A percentile compares a stretch with the other conserved stretches of the same genome.
Evolutionary conservation across 2,888 invertebrate genomes (phyloP).

Genomic region (Cactoblastis cactorum): DNA sequence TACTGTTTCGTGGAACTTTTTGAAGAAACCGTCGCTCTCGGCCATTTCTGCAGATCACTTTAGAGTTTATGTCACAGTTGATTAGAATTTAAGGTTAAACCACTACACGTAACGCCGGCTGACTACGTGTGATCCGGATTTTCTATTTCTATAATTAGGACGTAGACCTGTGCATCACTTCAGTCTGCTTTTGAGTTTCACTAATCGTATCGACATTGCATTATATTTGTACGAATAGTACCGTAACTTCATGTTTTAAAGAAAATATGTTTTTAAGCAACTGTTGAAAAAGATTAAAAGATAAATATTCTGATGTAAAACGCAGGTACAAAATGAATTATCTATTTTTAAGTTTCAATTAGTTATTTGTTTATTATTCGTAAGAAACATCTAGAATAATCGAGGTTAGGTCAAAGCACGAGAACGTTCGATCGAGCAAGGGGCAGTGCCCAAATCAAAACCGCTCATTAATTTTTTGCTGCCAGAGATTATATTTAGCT

Average conservation of each 20-base stretch:
- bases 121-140: constrained; percentile 39
- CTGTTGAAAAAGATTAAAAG: too few species aligned
- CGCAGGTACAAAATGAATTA: too few species aligned
- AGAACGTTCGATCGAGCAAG: neutral
- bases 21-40: constrained; percentile 76
- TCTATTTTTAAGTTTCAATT: neutral
- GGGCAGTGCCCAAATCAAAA: constrained; percentile 1
- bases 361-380: neutral
- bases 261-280: neutral
- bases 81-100: constrained; percentile 42
- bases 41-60: constrained; percentile 59
- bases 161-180: constrained; percentile 54
- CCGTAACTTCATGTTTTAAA: neutral
- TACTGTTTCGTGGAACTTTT: constrained; percentile 81
- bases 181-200: constrained; percentile 35
- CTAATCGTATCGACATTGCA: constrained; percentile 1
- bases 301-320: too few species aligned
- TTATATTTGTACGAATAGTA: neutral
- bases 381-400: constrained; percentile 4
- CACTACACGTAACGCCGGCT: constrained; percentile 46
- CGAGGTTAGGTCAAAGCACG: constrained; percentile 1
- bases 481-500: constrained; percentile 5
- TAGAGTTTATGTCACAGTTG: constrained; percentile 20
- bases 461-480: constrained; percentile 8
- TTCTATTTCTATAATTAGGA: constrained; percentile 69